Conservation (phyloP, 2,888 invertebrate species). For the Watsonalla cultraria region DNA sequence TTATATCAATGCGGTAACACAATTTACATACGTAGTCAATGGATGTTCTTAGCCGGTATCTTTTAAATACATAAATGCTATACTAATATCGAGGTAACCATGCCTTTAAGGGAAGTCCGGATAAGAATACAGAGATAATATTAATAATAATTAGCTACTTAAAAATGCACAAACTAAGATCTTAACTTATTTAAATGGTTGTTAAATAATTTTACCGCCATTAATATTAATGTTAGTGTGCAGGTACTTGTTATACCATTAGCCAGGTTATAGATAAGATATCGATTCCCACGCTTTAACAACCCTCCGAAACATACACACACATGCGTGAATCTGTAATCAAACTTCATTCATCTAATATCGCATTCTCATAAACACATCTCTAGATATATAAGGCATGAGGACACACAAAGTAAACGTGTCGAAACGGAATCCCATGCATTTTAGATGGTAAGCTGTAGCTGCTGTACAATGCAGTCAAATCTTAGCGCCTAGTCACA, state of each 20-base stretch:
- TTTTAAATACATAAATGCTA: too few species aligned
- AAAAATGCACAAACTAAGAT: too few species aligned
- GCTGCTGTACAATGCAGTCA: neutral
- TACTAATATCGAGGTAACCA: too few species aligned
- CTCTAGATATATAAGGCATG: conserved; percentile 3
- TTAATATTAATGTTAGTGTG: neutral
- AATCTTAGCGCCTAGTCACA: conserved; percentile 13
- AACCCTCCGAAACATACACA: conserved; percentile 24
- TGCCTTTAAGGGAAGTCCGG: too few species aligned
- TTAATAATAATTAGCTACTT: too few species aligned
- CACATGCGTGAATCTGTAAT: conserved; percentile 27
- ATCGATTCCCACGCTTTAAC: conserved; percentile 23
- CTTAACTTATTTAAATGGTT: too few species aligned
- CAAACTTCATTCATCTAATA: conserved; percentile 42
- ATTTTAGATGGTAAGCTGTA: neutral
- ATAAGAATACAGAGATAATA: too few species aligned
- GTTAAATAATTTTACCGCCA: neutral
- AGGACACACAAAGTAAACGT: neutral
- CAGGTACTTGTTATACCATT: conserved; percentile 1
- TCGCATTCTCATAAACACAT: conserved; percentile 21
- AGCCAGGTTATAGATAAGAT: conserved; percentile 7
- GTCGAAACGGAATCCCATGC: neutral
- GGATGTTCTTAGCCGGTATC: too few species aligned
- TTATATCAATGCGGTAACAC: conserved; percentile 1
- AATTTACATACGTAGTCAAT: neutral